Percentiles rank a stretch among this genome's conserved stretches.
phyloP scores from a whole-genome alignment of 2,113 vertebrate genomes.

The Ptilorrhoa leucosticta region DNA sequence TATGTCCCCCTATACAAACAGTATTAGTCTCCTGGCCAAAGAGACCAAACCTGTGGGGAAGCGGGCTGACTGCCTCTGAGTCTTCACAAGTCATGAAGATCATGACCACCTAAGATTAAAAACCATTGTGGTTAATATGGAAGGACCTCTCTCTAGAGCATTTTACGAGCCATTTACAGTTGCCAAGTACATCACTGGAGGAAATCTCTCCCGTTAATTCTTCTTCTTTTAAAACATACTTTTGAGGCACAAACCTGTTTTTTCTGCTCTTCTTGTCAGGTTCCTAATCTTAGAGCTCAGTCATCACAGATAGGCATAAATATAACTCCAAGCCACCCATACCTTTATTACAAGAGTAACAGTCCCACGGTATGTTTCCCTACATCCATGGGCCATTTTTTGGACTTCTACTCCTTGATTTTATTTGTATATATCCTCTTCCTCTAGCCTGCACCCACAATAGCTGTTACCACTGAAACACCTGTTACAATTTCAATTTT shows the following conservation, averaged over 20 bases:
- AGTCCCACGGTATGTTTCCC: not conserved
- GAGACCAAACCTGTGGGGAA: not conserved
- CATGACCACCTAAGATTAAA: not conserved
- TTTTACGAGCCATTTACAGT: not conserved
- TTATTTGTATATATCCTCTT: not conserved
- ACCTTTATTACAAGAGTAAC: not conserved
- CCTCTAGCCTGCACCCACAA: not conserved
- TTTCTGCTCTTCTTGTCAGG: not conserved
- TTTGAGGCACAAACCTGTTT: not conserved
- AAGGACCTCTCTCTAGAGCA: not conserved
- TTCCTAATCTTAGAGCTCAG: not conserved
- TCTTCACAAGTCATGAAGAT: not conserved
- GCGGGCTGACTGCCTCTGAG: not conserved
- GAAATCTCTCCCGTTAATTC: not conserved
- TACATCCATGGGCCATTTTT: not conserved
- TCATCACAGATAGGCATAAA: not conserved
- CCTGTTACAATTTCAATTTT: not conserved
- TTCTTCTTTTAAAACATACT: not conserved
- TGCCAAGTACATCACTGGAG: not conserved
- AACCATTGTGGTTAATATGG: not conserved
- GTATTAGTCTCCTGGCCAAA: not conserved
- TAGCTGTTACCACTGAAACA: not conserved
- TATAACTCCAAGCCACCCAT: not conserved
- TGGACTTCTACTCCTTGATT: not conserved
- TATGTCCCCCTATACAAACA: not conserved